These are phyloP conservation scores for Cyrtonyx montezumae DNA, from an alignment of 2,113 vertebrate species.

Conservation along the genomic window DNA sequence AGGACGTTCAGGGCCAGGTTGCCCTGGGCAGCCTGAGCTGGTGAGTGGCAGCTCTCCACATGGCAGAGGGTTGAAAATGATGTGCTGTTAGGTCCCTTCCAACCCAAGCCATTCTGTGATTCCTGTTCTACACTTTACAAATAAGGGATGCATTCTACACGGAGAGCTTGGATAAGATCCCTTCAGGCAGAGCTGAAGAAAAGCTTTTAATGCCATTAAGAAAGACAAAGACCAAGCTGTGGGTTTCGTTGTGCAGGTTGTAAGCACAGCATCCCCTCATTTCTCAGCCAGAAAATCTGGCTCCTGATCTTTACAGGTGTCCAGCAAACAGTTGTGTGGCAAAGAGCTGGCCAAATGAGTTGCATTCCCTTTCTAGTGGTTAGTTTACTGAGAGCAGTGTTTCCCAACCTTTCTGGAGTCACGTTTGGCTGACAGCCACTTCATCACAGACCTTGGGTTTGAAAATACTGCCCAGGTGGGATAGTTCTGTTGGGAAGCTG, in stretches of 20 bases:
- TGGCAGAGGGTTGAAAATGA: background rate
- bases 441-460: background rate
- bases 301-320: background rate
- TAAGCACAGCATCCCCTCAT: fast-evolving
- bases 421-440: background rate
- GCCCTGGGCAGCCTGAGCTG: background rate
- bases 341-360: background rate
- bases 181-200: background rate
- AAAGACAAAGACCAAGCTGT: background rate
- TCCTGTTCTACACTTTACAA: background rate
- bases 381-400: background rate
- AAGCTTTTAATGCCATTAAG: background rate
- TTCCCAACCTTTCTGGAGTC: background rate
- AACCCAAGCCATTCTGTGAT: background rate
- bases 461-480: background rate
- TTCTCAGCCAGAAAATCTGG: background rate
- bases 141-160: background rate
- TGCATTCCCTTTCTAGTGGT: background rate
- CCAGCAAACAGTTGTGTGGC: background rate
- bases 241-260: background rate
- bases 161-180: background rate
- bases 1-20: background rate
- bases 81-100: too few species aligned
- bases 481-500: background rate
- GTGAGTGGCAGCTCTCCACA: background rate